Conservation (phyloP, 2,888 invertebrate species). For the Arrhopalites spinosus region DNA sequence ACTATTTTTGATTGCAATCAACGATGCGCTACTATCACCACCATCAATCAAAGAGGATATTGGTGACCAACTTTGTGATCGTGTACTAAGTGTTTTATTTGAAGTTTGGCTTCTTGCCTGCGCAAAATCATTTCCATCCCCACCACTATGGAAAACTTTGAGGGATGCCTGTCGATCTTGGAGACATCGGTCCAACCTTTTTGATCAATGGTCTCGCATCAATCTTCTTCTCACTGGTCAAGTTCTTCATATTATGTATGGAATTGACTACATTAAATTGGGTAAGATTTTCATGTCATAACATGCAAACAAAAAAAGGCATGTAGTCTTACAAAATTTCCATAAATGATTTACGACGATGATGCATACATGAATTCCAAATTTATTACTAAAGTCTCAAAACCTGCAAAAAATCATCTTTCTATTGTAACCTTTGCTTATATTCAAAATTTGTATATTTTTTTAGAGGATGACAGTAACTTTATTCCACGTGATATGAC, state of each 20-base stretch:
- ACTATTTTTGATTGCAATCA: slow-evolving; percentile 84
- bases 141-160: slow-evolving; percentile 86
- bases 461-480: slow-evolving; percentile 82
- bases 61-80: slow-evolving; percentile 92
- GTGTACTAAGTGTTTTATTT: slow-evolving; percentile 90
- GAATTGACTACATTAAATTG: slow-evolving; percentile 62
- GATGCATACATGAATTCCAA: slow-evolving; percentile 1
- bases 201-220: slow-evolving; percentile 94
- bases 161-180: slow-evolving; percentile 90
- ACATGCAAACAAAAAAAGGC: background rate
- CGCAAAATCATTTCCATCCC: slow-evolving; percentile 86
- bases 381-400: background rate
- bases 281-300: slow-evolving; percentile 42
- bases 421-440: background rate
- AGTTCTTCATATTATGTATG: slow-evolving; percentile 85
- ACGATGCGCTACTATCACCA: slow-evolving; percentile 87
- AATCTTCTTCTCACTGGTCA: slow-evolving; percentile 86
- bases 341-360: slow-evolving; percentile 12
- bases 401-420: background rate
- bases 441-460: background rate
- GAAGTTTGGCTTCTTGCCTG: slow-evolving; percentile 83
- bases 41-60: slow-evolving; percentile 88
- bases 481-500: slow-evolving; percentile 83
- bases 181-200: slow-evolving; percentile 89
- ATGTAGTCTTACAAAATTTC: background rate